Evolutionary conservation across 1,140 invertebrate species (phyloP).

Genomic region (Drosophila leontia): DNA sequence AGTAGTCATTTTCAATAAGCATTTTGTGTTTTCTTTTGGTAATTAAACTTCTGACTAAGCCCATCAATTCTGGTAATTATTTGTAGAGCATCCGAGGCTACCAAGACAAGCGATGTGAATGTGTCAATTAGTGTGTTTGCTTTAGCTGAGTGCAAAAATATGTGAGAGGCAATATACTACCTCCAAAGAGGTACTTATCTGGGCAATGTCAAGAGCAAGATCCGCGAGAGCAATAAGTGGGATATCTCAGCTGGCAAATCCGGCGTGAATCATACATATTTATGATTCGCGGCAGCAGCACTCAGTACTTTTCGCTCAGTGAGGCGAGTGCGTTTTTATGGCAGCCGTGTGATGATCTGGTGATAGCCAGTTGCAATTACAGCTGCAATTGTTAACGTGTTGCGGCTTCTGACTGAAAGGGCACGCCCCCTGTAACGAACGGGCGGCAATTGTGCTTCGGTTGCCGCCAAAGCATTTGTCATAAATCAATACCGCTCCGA

Average conservation of each 20-base stretch:
- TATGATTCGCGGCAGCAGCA: background rate
- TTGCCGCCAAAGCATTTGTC: conserved; percentile 32
- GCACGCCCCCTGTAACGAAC: background rate
- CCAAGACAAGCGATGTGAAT: background rate
- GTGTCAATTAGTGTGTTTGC: conserved; percentile 17
- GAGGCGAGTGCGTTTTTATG: too few relatives aligned
- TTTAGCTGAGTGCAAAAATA: conserved; percentile 12
- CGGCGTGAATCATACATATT: conserved; percentile 15
- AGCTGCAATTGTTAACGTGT: conserved; percentile 44
- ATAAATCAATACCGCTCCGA: conserved; percentile 55
- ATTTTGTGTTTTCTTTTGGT: background rate
- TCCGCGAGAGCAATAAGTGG: conserved; percentile 21
- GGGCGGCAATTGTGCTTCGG: conserved; percentile 23
- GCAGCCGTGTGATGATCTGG: conserved; percentile 21
- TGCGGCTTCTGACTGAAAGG: conserved; percentile 35
- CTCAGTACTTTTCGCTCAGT: conserved; percentile 15
- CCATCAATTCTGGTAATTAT: background rate
- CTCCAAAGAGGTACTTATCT: conserved; percentile 15
- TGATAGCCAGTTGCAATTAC: conserved; percentile 54
- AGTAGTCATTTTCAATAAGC: background rate
- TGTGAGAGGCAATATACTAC: background rate
- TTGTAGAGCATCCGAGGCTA: background rate
- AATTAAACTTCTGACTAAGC: background rate
- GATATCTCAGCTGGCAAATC: conserved; percentile 4
- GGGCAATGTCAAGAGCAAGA: conserved; percentile 46